Percentiles rank a stretch among this genome's conserved stretches.
Evolutionary conservation across 1,140 invertebrate species (phyloP).

Genomic region (Charaxes varanes): DNA sequence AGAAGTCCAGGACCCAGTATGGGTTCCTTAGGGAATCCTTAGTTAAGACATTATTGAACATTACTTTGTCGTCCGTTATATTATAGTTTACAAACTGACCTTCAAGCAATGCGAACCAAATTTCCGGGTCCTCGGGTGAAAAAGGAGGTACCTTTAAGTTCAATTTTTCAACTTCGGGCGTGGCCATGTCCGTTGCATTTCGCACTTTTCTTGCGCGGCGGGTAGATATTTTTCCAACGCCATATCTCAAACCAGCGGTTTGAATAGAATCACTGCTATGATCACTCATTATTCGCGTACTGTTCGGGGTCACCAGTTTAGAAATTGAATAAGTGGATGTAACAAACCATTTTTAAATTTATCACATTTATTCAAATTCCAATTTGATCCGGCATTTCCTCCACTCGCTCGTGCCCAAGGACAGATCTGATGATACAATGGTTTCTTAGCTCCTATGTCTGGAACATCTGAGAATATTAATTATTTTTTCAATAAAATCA

Average conservation of each 20-base stretch:
- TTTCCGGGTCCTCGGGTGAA: conserved; percentile 5
- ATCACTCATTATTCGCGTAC: conserved; percentile 1
- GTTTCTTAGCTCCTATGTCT: no score
- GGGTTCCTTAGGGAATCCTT: no score
- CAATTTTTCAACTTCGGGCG: conserved; percentile 2
- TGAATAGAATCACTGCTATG: conserved; percentile 3
- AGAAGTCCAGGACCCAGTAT: no score
- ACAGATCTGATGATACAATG: no score
- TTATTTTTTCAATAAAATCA: no score
- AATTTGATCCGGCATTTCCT: no score
- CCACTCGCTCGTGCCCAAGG: no score
- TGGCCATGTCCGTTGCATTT: background rate
- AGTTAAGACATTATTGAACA: conserved; percentile 3
- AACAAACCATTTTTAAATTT: no score
- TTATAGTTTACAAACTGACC: conserved; percentile 3
- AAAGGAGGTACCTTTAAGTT: conserved; percentile 3
- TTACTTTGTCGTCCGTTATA: conserved; percentile 1
- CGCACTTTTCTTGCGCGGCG: conserved; percentile 8
- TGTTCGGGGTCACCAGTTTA: background rate
- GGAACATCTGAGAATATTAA: no score
- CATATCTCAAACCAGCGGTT: conserved; percentile 1
- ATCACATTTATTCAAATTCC: no score
- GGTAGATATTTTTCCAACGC: conserved; percentile 6
- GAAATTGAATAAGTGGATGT: background rate
- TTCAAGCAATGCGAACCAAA: conserved; percentile 4